phyloP scores from a whole-genome alignment of 2,113 vertebrate species.

The Xyliphius kryptos region DNA sequence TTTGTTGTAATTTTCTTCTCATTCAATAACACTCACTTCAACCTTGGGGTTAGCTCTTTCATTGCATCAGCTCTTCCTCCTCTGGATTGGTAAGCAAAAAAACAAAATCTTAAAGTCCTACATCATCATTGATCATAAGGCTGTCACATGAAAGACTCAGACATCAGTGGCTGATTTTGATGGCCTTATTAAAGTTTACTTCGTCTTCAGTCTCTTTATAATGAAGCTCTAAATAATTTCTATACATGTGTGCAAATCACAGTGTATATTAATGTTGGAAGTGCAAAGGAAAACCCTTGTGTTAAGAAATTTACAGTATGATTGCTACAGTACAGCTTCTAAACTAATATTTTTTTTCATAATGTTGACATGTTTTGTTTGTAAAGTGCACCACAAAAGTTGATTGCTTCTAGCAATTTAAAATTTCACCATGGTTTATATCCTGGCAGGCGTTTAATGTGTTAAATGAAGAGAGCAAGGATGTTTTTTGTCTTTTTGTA shows the following conservation, averaged over 20 bases:
- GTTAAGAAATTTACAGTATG: neutral
- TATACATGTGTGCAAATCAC: neutral
- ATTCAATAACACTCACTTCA: no score
- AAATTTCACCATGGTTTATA: no score
- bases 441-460: no score
- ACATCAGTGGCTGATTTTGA: slow-evolving; percentile 26
- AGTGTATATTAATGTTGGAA: neutral
- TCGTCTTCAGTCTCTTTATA: neutral
- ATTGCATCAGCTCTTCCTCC: no score
- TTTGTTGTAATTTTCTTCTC: no score
- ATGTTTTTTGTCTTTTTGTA: no score
- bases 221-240: neutral
- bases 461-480: no score
- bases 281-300: neutral
- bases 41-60: no score
- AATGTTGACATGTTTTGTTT: no score
- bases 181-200: slow-evolving; percentile 20
- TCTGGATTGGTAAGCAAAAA: slow-evolving; percentile 10
- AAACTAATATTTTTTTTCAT: no score
- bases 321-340: neutral
- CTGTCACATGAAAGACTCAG: slow-evolving; percentile 15
- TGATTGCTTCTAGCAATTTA: no score
- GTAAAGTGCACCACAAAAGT: no score
- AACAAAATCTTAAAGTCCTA: slow-evolving; percentile 14
- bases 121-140: slow-evolving; percentile 16